These are phyloP conservation scores for Actinostola sp. DNA, from an alignment of 92 coral and sea anemone species.

Conservation along the genomic window DNA sequence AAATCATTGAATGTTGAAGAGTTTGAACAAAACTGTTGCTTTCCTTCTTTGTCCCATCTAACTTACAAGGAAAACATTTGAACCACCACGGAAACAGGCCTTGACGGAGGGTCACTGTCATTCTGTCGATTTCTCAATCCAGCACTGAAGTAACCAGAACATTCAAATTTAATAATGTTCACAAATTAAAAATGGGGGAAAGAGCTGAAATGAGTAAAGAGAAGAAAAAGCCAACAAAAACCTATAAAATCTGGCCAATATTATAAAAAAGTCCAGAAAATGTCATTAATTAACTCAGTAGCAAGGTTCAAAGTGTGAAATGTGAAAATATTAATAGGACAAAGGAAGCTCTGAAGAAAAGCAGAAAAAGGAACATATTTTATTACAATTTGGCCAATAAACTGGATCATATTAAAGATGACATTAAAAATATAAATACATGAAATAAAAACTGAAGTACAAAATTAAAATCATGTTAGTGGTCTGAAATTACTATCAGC, in stretches of 20 bases:
- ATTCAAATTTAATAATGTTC: neutral
- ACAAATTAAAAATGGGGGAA: neutral
- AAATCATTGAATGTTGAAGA: neutral
- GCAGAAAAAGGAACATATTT: too few relatives aligned
- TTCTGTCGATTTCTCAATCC: slow-evolving; percentile 51
- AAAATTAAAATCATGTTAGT: too few relatives aligned
- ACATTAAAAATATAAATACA: too few relatives aligned
- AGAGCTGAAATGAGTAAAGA: neutral
- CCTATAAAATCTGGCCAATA: too few relatives aligned
- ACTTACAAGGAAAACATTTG: slow-evolving; percentile 43
- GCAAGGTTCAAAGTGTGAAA: too few relatives aligned
- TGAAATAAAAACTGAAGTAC: too few relatives aligned
- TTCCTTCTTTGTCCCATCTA: neutral
- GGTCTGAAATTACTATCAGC: too few relatives aligned
- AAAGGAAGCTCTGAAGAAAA: too few relatives aligned
- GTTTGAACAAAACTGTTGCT: neutral
- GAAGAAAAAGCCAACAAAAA: neutral
- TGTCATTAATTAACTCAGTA: neutral
- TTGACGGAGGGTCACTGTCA: slow-evolving; percentile 23
- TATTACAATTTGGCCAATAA: too few relatives aligned
- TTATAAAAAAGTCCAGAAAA: too few relatives aligned
- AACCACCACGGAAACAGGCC: slow-evolving; percentile 63
- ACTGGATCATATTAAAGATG: too few relatives aligned
- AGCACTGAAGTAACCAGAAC: slow-evolving; percentile 61
- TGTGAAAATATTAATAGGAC: too few relatives aligned